Evolutionary conservation across 2,888 invertebrate species (phyloP).

Genomic region (Ceratothoa steindachneri): DNA sequence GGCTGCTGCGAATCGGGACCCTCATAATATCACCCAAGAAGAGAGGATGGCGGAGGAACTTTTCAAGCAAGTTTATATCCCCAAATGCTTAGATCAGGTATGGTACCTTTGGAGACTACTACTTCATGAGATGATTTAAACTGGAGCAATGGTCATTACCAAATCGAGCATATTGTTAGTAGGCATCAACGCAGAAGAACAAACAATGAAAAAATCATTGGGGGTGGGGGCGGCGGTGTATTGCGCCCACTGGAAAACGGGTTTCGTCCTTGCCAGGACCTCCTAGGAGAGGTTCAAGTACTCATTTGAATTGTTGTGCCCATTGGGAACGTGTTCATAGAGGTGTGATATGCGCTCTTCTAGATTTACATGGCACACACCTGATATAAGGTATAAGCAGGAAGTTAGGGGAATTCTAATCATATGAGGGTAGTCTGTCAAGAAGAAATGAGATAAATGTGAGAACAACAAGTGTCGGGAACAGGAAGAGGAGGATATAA

Average conservation of each 20-base stretch:
- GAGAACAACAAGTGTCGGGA: too few relatives aligned
- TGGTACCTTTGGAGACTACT: neutral
- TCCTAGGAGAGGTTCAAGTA: too few relatives aligned
- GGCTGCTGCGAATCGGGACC: slow-evolving; percentile 61
- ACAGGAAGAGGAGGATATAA: too few relatives aligned
- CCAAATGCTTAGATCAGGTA: slow-evolving; percentile 84
- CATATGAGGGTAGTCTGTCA: too few relatives aligned
- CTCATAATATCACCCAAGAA: slow-evolving; percentile 66
- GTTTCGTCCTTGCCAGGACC: neutral
- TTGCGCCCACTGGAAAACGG: neutral
- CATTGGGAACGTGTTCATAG: neutral
- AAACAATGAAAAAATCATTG: neutral
- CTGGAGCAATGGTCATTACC: too few relatives aligned
- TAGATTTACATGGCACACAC: too few relatives aligned
- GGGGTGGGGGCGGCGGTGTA: neutral
- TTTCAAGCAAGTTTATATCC: slow-evolving; percentile 89
- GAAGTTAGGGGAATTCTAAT: too few relatives aligned
- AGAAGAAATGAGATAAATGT: too few relatives aligned
- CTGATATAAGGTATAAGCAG: neutral
- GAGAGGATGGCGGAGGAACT: slow-evolving; percentile 84
- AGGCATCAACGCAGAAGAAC: neutral
- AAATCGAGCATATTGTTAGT: neutral
- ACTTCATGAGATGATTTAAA: neutral
- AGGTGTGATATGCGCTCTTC: too few relatives aligned
- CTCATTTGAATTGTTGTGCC: neutral